A percentile compares a stretch with the other conserved stretches of the same genome.
These are phyloP conservation scores for Pandemis cinnamomeana DNA, from an alignment of 2,888 invertebrate genomes.

Conservation along the genomic window DNA sequence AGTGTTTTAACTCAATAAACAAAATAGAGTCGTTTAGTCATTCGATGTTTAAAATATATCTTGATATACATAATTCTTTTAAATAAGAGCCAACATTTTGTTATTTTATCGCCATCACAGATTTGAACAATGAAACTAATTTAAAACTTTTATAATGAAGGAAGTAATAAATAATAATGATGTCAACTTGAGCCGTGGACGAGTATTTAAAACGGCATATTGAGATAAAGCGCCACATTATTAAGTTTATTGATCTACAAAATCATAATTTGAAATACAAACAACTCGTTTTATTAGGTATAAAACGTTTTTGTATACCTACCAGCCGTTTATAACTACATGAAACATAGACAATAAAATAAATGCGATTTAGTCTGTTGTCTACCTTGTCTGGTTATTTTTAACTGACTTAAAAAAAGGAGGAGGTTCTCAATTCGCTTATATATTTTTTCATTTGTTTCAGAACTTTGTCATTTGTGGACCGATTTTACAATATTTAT, in stretches of 20 bases:
- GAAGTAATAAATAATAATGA: slow-evolving; percentile 33
- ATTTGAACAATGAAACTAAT: slow-evolving; percentile 1
- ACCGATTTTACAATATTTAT: too few species aligned
- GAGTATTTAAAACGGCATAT: slow-evolving; percentile 12
- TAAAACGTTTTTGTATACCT: not conserved
- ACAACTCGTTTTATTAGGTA: slow-evolving; percentile 7
- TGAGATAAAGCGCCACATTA: slow-evolving; percentile 11
- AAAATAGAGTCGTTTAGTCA: not conserved
- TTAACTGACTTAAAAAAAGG: too few species aligned
- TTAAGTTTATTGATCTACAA: not conserved
- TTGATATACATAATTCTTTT: not conserved
- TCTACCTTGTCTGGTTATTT: too few species aligned
- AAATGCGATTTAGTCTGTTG: too few species aligned
- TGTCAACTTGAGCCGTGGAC: slow-evolving; percentile 4
- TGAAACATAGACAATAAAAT: not conserved
- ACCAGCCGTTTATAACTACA: not conserved
- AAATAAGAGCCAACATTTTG: not conserved
- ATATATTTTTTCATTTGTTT: too few species aligned
- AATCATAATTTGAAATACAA: not conserved
- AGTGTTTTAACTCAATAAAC: too few species aligned
- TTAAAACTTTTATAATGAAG: slow-evolving; percentile 14
- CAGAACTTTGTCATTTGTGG: too few species aligned
- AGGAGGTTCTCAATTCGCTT: too few species aligned
- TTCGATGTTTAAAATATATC: not conserved
- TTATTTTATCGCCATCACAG: not conserved